phyloP scores from a whole-genome alignment of 2,797 vertebrate genomes.

The Oryzias sinensis region DNA sequence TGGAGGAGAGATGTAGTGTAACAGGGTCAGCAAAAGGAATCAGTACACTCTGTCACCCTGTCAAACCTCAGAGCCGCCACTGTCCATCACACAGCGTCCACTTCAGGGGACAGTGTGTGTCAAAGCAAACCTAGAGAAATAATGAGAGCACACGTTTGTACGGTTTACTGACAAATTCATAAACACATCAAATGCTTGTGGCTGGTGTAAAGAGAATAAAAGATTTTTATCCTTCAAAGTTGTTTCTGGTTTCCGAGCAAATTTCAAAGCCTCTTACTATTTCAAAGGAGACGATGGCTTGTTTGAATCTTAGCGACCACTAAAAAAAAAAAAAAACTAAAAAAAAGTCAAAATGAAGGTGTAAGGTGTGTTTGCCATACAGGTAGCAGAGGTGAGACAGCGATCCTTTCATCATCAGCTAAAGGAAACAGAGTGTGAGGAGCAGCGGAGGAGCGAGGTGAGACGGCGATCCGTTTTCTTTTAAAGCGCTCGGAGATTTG shows the following conservation, averaged over 20 bases:
- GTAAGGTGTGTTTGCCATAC: background rate
- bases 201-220: background rate
- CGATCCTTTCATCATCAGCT: constrained; percentile 17
- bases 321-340: background rate
- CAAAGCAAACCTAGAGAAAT: background rate
- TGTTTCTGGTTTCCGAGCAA: background rate
- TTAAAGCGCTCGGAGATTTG: background rate
- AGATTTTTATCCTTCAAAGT: background rate
- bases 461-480: constrained; percentile 17
- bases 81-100: constrained; percentile 46
- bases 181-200: background rate
- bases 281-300: background rate
- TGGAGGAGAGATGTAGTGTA: constrained; percentile 40
- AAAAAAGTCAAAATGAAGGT: constrained; percentile 12
- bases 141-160: background rate
- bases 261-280: background rate
- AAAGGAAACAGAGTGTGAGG: constrained; percentile 2
- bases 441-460: constrained; percentile 16
- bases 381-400: background rate
- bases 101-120: constrained; percentile 7
- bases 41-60: constrained; percentile 60
- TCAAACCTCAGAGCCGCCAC: constrained; percentile 43
- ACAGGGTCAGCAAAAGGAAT: constrained; percentile 44
- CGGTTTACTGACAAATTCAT: background rate
- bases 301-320: background rate